Evolutionary conservation across 2,888 invertebrate genomes (phyloP).

Genomic region (Gandaritis pyraliata): DNA sequence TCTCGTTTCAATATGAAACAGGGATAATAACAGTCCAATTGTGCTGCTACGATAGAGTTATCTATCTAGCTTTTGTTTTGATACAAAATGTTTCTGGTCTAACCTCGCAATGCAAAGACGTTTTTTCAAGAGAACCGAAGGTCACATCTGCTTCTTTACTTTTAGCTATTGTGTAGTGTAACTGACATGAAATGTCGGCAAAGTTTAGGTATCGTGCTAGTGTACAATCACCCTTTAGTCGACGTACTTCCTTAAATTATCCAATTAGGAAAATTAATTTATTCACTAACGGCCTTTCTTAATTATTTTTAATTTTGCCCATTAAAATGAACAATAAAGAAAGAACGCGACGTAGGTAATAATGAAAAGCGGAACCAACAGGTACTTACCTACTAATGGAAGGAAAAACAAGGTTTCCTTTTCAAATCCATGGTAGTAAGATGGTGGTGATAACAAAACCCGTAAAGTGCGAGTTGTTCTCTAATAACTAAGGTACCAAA

Average conservation of each 20-base stretch:
- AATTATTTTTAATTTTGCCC: conserved; percentile 18
- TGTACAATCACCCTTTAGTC: too few species aligned
- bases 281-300: conserved; percentile 13
- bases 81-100: not conserved
- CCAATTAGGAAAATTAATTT: conserved; percentile 23
- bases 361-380: conserved; percentile 1
- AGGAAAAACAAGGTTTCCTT: not conserved
- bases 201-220: too few species aligned
- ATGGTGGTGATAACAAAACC: too few species aligned
- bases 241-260: conserved; percentile 7
- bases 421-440: not conserved
- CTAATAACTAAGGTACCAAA: too few species aligned
- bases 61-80: not conserved
- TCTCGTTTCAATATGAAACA: conserved; percentile 15
- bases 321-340: conserved; percentile 5
- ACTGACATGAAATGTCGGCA: too few species aligned
- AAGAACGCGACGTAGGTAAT: conserved; percentile 2
- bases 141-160: too few species aligned
- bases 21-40: conserved; percentile 7
- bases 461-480: too few species aligned
- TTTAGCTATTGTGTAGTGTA: too few species aligned
- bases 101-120: not conserved
- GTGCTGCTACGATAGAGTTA: not conserved
- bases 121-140: too few species aligned
- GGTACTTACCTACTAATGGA: not conserved